Evolutionary conservation across 2,113 vertebrate species (phyloP).

Genomic region (Chrysemys picta): DNA sequence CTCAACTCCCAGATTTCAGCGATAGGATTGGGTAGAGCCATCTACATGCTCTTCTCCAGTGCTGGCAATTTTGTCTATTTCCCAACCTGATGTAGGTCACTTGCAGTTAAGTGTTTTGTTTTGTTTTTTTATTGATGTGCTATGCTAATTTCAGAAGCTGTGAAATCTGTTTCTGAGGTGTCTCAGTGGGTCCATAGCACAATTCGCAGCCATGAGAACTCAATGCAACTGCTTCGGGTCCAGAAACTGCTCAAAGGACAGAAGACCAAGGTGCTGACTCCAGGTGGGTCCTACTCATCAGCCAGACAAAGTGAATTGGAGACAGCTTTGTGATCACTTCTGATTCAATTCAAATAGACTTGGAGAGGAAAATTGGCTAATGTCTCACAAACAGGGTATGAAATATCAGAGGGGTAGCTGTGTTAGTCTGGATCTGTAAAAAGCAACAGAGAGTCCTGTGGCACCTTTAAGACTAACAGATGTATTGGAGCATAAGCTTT

Average conservation of each 20-base stretch:
- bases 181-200: slow-evolving; percentile 83
- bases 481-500: no score
- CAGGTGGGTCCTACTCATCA: slow-evolving; percentile 81
- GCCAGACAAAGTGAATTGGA: not conserved
- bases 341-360: not conserved
- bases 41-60: not conserved
- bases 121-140: not conserved
- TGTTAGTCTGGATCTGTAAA: no score
- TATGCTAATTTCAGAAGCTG: slow-evolving; percentile 78
- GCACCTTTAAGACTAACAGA: no score
- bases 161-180: slow-evolving; percentile 80
- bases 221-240: slow-evolving; percentile 86
- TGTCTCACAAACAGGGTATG: not conserved
- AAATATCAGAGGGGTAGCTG: no score
- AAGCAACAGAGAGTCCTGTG: no score
- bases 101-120: not conserved
- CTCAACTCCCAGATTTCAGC: not conserved
- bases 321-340: not conserved
- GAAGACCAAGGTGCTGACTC: slow-evolving; percentile 82
- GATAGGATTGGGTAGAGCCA: not conserved
- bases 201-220: slow-evolving; percentile 84
- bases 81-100: not conserved
- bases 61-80: not conserved
- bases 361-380: not conserved
- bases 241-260: slow-evolving; percentile 92